Percentiles rank a stretch among this genome's conserved stretches.
Evolutionary conservation across 2,888 invertebrate species (phyloP).

Genomic region (Stegana nigrithorax): DNA sequence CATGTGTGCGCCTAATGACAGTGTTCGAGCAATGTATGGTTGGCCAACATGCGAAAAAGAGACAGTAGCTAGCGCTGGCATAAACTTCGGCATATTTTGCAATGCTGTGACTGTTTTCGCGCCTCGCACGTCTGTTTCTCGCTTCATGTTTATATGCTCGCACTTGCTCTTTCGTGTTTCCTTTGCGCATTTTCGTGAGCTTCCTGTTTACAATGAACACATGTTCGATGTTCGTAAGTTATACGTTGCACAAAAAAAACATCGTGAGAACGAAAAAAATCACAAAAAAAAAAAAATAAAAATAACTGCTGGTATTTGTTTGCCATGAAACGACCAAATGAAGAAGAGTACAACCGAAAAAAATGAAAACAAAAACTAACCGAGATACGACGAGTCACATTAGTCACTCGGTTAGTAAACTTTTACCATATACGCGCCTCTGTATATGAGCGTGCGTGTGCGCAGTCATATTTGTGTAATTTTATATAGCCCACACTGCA

Average conservation of each 20-base stretch:
- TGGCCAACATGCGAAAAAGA: neutral
- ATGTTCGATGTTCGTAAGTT: slow-evolving; percentile 50
- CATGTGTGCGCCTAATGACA: too few relatives aligned
- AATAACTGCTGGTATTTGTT: slow-evolving; percentile 47
- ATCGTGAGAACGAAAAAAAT: neutral
- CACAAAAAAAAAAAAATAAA: neutral
- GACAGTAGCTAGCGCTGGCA: neutral
- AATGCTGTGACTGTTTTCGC: neutral
- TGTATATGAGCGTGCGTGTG: too few relatives aligned
- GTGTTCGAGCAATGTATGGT: too few relatives aligned
- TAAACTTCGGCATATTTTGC: neutral
- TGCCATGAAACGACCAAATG: slow-evolving; percentile 33
- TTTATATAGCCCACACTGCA: too few relatives aligned
- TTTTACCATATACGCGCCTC: too few relatives aligned
- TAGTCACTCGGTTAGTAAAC: neutral
- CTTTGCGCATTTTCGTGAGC: slow-evolving; percentile 23
- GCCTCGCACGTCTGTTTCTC: slow-evolving; percentile 36
- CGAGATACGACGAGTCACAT: neutral
- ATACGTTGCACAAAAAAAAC: neutral
- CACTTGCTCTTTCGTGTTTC: slow-evolving; percentile 18
- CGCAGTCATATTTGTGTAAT: too few relatives aligned
- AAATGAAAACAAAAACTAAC: neutral
- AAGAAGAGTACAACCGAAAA: too few relatives aligned
- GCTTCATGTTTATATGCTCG: slow-evolving; percentile 13
- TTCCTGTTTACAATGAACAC: slow-evolving; percentile 59